These are phyloP conservation scores for Mesorhabditis spiculigera DNA, from an alignment of 2,888 invertebrate species.

Conservation along the genomic window DNA sequence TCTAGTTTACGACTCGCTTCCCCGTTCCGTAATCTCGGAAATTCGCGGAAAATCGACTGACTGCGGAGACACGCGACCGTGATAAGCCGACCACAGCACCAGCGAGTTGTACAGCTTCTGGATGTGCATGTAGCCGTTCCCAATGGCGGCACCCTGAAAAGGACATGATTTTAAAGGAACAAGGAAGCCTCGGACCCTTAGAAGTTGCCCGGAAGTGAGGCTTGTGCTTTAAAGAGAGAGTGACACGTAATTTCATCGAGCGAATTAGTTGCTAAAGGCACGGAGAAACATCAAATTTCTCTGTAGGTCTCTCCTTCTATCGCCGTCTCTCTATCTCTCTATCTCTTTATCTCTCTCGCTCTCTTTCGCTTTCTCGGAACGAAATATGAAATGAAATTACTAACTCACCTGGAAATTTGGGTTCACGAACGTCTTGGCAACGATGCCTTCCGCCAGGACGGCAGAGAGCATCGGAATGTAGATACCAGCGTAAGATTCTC, in stretches of 20 bases:
- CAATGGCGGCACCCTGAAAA: slow-evolving; percentile 52
- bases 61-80: slow-evolving; percentile 48
- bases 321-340: no score
- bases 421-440: slow-evolving; percentile 30
- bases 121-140: slow-evolving; percentile 56
- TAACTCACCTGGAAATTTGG: slow-evolving; percentile 37
- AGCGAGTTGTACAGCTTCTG: slow-evolving; percentile 46
- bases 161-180: not conserved
- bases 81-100: slow-evolving; percentile 48
- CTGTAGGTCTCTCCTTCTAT: no score
- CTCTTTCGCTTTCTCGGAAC: not conserved
- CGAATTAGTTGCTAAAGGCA: no score
- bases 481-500: slow-evolving; percentile 59
- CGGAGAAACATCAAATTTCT: no score
- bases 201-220: not conserved
- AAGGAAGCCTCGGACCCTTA: not conserved
- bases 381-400: not conserved
- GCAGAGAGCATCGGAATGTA: slow-evolving; percentile 58
- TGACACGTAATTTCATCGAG: no score
- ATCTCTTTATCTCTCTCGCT: no score
- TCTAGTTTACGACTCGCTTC: not conserved
- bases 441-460: slow-evolving; percentile 52
- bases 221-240: no score
- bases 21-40: not conserved
- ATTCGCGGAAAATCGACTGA: slow-evolving; percentile 15